A percentile compares a stretch with the other conserved stretches of the same genome.
These are phyloP conservation scores for Polypedilum vanderplanki DNA, from an alignment of 1,140 invertebrate genomes.

Conservation along the genomic window DNA sequence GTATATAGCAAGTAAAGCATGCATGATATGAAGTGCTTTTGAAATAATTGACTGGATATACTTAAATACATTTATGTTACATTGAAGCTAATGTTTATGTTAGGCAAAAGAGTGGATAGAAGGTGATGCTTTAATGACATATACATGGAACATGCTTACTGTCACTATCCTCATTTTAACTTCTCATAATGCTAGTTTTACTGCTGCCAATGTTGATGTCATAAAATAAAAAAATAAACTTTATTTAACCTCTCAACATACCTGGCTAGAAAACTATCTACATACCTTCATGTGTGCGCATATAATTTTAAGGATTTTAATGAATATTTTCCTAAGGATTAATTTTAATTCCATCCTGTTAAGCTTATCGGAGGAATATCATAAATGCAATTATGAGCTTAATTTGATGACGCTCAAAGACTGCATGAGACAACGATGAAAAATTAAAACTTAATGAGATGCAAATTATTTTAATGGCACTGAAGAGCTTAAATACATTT, in stretches of 20 bases:
- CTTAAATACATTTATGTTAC: background rate
- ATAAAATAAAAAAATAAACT: no score
- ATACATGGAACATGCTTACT: background rate
- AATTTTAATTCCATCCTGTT: slow-evolving; percentile 16
- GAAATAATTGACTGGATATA: slow-evolving; percentile 21
- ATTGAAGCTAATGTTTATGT: background rate
- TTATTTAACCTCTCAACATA: no score
- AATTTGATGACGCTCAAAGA: background rate
- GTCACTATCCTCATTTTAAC: background rate
- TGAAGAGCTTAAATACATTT: background rate
- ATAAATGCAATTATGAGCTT: slow-evolving; percentile 18
- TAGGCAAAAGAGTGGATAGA: background rate
- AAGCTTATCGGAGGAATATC: background rate
- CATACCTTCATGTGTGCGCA: no score
- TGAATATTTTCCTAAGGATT: slow-evolving; percentile 10
- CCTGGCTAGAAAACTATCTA: no score
- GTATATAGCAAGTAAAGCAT: background rate
- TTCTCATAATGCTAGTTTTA: no score
- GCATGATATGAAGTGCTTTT: slow-evolving; percentile 6
- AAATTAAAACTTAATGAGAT: slow-evolving; percentile 15
- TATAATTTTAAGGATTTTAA: background rate
- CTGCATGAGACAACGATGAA: background rate
- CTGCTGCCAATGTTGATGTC: no score
- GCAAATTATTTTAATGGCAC: slow-evolving; percentile 3
- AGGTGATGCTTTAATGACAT: slow-evolving; percentile 5